These are phyloP conservation scores for Sinocyclocheilus anophthalmus DNA, from an alignment of 2,113 vertebrate species.

Conservation along the genomic window DNA sequence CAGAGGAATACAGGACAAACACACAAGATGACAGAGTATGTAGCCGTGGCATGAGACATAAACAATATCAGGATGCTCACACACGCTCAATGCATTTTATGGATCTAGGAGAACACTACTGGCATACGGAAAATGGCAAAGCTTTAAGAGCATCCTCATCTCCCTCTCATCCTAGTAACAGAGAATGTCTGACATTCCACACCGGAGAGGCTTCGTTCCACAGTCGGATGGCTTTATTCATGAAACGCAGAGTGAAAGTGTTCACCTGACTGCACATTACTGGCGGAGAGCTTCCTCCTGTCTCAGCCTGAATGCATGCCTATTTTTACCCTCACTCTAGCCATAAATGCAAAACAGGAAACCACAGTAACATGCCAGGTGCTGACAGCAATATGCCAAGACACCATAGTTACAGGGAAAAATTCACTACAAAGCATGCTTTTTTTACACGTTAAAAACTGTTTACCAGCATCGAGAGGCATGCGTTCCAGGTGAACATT, in stretches of 20 bases:
- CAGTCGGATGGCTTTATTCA: conserved; percentile 47
- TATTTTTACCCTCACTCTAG: conserved; percentile 33
- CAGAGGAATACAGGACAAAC: background rate
- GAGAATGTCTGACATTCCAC: conserved; percentile 9
- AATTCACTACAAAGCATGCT: background rate
- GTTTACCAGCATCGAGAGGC: background rate
- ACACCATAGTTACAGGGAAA: background rate
- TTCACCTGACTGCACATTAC: conserved; percentile 50
- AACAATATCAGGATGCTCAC: background rate
- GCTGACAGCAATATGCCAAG: conserved; percentile 5
- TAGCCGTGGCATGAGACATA: background rate
- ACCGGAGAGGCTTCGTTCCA: background rate
- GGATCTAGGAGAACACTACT: conserved; percentile 38
- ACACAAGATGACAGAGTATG: background rate
- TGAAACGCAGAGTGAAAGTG: conserved; percentile 47
- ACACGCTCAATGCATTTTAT: background rate
- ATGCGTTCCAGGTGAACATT: background rate
- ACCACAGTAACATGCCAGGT: background rate
- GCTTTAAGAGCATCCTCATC: background rate
- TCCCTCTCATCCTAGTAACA: conserved; percentile 1
- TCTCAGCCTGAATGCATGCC: background rate
- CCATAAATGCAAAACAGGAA: conserved; percentile 24
- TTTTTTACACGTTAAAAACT: background rate
- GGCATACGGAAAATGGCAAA: background rate
- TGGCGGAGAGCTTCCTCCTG: background rate